Base-by-base conservation (phyloP, 2,113 vertebrate species). In the Anseranas semipalmata region DNA sequence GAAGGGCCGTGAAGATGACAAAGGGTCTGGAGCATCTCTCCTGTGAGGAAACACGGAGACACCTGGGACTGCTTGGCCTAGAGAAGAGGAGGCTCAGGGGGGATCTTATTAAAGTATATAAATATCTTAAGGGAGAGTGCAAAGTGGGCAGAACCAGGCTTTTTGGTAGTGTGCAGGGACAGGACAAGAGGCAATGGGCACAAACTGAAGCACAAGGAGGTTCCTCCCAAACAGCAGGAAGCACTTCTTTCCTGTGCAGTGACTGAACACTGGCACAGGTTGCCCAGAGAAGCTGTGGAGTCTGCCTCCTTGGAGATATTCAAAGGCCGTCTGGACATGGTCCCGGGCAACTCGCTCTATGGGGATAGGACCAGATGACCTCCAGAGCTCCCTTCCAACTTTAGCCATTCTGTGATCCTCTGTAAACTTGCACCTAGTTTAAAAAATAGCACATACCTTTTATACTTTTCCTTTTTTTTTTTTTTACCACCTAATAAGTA, bases 151-250 rank as follows among this genome's bases (percentile, higher is more conserved):
- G 17, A 41, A 6, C 5, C 28, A 43, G 32, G n/a, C n/a, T n/a
- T 48, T 63, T 50, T 35, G 41, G 56, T 53, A 41, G 3, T 85
- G 37, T 6, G 8, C 35, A 68, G 19, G 43, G 52, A 66, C 28
- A 78, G 43, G 66, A 78, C 12, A 17, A 74, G 59, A 45, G 10
- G 8, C 37, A 83, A 45, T 12, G 9, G 10, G 10, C 20, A 37
- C 13, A 62, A 86, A 75, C 3, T 37, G 62, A 89, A 79, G 46
- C 21, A 39, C 27, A 63, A 12, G 43, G 21, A 84, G 10, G 8
- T 72, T 53, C 16, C 0, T 0, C 37, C n/a, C 58, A 22, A 78
- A 58, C 0, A 5, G 41, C 25, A 83, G 32, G 28, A 90, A 73
- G 33, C 6, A 19, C 1, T 30, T 68, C 53, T 87, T 68, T 45